Evolutionary conservation across 2,888 invertebrate genomes (phyloP), one percentile per base, ranked within the genome.

Genomic region (Celastrina argiolus): DNA sequence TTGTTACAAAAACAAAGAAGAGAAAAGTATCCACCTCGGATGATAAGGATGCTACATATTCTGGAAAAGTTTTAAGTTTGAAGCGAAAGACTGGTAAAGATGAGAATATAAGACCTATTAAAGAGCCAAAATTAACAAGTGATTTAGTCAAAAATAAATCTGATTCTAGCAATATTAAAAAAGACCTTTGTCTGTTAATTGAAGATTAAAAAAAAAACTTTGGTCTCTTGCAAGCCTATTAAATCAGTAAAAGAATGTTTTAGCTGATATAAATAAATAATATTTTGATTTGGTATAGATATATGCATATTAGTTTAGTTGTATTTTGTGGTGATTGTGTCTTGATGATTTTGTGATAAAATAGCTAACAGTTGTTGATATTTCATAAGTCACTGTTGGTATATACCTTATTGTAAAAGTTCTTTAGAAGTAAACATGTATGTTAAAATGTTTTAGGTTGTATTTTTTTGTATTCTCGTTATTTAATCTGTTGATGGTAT

Each of bases 11-110:
- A 72, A 74, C 84, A 14, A 91, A 88, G 69, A 87, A 84, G 67
- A 81, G 89, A 69, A 91, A 88, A 73, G 72, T 85, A 7, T 87
- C 87, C 0, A 74, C 72, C 63, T 81, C 81, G 76, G 90, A 90
- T 12, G 75, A 77, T 12, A 80, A 76, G 70, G 85, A 86, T 70
- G 79, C 80, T 42, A 74, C 81, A 7, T 83, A 82, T 67, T 74
- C 82, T 31, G 87, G 83, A 69, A 89, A 86, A 80, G 78, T 80
- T 63, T 69, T 88, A 28, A 85, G 86, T 73, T 76, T 90, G 64
- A 91, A 91, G 73, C 80, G 90, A 58, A 90, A 90, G 75, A 74
- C 81, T 42, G 73, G 79, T 8, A 88, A 87, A 73, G 88, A 88
- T 74, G 88, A 89, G 10, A 79, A 78, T 66, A 45, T 65, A 39